Percentiles rank a stretch among this genome's conserved stretches.
Evolutionary conservation across 2,888 invertebrate genomes (phyloP).

Genomic region (Trichopoda pennipes): DNA sequence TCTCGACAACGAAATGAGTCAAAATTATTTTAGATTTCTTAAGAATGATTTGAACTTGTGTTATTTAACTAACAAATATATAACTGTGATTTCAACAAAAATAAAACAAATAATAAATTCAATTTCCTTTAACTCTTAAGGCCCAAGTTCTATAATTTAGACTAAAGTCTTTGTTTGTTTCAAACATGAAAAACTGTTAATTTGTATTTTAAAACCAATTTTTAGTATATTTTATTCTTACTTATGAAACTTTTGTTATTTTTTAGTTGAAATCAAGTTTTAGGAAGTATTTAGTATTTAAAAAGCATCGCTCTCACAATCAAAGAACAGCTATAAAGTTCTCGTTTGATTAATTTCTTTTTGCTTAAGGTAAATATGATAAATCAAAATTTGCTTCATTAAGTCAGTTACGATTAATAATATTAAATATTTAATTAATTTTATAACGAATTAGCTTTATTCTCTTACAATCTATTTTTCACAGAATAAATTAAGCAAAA

Average conservation of each 20-base stretch:
- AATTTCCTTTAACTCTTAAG: no score
- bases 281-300: not conserved
- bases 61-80: not conserved
- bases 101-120: not conserved
- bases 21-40: conserved; percentile 36
- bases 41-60: not conserved
- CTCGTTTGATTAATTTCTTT: not conserved
- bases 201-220: no score
- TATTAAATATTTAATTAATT: not conserved
- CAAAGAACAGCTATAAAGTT: not conserved
- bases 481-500: not conserved
- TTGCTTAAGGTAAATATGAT: not conserved
- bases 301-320: conserved; percentile 19
- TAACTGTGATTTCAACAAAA: conserved; percentile 7
- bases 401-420: conserved; percentile 20
- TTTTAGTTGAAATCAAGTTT: conserved; percentile 4
- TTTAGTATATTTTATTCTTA: not conserved
- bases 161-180: not conserved
- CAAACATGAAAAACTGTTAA: no score
- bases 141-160: no score
- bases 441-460: conserved; percentile 39
- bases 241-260: not conserved
- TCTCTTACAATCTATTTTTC: not conserved
- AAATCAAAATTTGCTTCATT: no score
- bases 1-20: not conserved